Evolutionary conservation across 2,797 vertebrate genomes (phyloP).

Genomic region (Hydrolagus colliei): DNA sequence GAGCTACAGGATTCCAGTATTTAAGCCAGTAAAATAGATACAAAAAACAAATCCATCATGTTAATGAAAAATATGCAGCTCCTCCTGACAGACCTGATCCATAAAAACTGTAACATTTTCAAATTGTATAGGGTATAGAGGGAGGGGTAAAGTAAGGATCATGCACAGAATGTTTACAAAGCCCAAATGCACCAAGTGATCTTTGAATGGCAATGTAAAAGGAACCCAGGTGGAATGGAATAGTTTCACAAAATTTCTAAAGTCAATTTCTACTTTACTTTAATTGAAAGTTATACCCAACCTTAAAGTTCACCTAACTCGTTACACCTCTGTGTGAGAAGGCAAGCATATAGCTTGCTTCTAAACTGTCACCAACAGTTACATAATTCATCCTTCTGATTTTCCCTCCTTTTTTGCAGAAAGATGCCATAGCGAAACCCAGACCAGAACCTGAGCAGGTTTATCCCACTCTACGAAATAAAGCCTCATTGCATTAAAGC

Average conservation of each 20-base stretch:
- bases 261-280: neutral
- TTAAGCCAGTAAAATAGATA: too few relatives aligned
- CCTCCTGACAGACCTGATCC: too few relatives aligned
- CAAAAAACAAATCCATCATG: too few relatives aligned
- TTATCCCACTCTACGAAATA: too few relatives aligned
- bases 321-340: neutral
- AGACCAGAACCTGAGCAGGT: neutral
- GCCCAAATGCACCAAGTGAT: neutral
- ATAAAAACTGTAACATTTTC: too few relatives aligned
- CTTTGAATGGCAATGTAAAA: neutral
- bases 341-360: neutral
- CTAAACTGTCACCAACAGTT: neutral
- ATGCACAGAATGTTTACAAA: neutral
- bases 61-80: too few relatives aligned
- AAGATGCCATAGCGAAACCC: neutral
- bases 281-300: too few relatives aligned
- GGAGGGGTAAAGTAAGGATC: too few relatives aligned
- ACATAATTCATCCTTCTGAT: neutral
- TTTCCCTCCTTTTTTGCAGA: neutral
- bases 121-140: too few relatives aligned
- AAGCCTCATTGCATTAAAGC: too few relatives aligned
- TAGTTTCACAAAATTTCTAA: neutral
- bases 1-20: too few relatives aligned
- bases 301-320: too few relatives aligned
- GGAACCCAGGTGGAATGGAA: neutral